Evolutionary conservation across 2,888 invertebrate species (phyloP).

Genomic region (Papilio gigon): DNA sequence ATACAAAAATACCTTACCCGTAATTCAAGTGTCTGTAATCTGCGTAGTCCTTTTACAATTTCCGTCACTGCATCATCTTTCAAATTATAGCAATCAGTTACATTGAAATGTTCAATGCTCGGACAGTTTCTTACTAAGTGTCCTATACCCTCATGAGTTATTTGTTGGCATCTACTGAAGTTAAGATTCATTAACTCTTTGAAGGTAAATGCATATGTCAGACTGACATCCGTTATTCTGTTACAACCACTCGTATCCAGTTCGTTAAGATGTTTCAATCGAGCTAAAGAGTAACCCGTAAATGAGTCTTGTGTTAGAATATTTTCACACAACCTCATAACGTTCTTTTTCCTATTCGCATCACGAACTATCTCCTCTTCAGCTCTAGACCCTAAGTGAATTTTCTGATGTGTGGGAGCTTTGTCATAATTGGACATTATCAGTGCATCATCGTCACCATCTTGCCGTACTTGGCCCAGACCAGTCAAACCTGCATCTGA

Average conservation of each 20-base stretch:
- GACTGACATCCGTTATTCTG: slow-evolving; percentile 87
- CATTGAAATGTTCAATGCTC: slow-evolving; percentile 85
- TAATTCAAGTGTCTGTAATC: slow-evolving; percentile 82
- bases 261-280: slow-evolving; percentile 79
- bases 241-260: slow-evolving; percentile 87
- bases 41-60: slow-evolving; percentile 66
- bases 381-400: slow-evolving; percentile 85
- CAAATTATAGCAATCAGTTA: slow-evolving; percentile 86
- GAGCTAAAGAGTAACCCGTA: slow-evolving; percentile 79
- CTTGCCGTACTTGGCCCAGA: slow-evolving; percentile 78
- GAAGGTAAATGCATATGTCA: slow-evolving; percentile 86
- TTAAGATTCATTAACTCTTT: slow-evolving; percentile 84
- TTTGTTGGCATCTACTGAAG: slow-evolving; percentile 86
- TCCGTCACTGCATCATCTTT: slow-evolving; percentile 83
- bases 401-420: slow-evolving; percentile 60
- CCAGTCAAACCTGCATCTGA: slow-evolving; percentile 88
- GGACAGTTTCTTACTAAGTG: slow-evolving; percentile 85
- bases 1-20: slow-evolving; percentile 64
- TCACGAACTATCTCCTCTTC: slow-evolving; percentile 87
- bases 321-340: slow-evolving; percentile 84
- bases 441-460: slow-evolving; percentile 60
- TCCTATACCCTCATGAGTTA: slow-evolving; percentile 85
- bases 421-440: slow-evolving; percentile 65
- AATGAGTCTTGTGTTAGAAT: slow-evolving; percentile 63
- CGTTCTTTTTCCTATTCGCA: slow-evolving; percentile 84